Evolutionary conservation across 2,888 invertebrate genomes (phyloP).

Genomic region (Epiperipatus broadwayi): DNA sequence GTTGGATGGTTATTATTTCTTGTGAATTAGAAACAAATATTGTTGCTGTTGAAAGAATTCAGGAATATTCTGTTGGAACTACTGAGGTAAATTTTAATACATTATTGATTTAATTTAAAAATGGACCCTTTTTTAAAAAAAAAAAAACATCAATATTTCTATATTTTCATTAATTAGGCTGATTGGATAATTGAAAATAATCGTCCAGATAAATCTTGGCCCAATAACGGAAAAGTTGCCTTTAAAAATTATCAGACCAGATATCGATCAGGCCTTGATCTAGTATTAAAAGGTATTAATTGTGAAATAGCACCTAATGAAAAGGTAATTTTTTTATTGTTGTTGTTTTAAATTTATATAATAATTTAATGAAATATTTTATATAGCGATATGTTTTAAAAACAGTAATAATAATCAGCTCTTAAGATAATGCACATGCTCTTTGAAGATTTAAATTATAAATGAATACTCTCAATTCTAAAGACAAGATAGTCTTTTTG

Average conservation of each 20-base stretch:
- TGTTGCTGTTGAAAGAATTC: slow-evolving; percentile 36
- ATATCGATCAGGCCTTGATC: slow-evolving; percentile 64
- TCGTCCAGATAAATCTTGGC: slow-evolving; percentile 53
- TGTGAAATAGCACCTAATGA: slow-evolving; percentile 60
- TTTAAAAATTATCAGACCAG: slow-evolving; percentile 64
- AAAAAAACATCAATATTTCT: no score
- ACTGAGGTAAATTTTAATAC: no score
- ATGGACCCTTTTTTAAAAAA: no score
- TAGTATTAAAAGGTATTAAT: slow-evolving; percentile 58
- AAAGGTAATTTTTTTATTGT: slow-evolving; percentile 42
- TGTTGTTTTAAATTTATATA: no score
- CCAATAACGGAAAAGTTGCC: slow-evolving; percentile 52
- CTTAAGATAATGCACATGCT: no score
- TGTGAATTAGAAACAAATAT: slow-evolving; percentile 37
- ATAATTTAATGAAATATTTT: no score
- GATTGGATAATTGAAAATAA: slow-evolving; percentile 25
- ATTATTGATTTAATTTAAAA: no score
- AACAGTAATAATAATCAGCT: no score
- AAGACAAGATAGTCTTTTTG: no score
- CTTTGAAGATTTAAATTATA: no score
- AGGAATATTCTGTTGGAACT: slow-evolving; percentile 33
- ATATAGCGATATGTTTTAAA: no score
- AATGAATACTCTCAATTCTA: no score
- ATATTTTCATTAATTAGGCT: slow-evolving; percentile 17
- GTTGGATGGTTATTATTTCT: slow-evolving; percentile 36